Evolutionary conservation across 35 echinoderm and acorn worm species (phyloP), one percentile per base, ranked within the genome.

Genomic region (Hemicentrotus pulcherrimus): DNA sequence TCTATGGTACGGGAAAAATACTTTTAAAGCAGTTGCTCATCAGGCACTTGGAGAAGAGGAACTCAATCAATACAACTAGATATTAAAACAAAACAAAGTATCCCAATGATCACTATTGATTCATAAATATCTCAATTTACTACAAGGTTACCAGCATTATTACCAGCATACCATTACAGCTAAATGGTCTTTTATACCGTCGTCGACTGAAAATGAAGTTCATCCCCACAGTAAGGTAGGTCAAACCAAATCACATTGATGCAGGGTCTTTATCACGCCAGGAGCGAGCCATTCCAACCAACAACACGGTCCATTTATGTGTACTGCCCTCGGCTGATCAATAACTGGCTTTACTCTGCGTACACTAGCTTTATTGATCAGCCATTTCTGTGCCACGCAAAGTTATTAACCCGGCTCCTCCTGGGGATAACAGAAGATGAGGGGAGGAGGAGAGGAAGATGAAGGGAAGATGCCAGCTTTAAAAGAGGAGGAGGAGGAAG

Each of bases 291-390:
- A 78, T 15, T 59, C 65, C 5, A 28, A 7, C 6, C 28, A 7
- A n/a, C 19, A 78, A 78, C 65, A 78, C 19, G 65, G 22, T 78
- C 65, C 2, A n/a, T 78, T 78, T 78, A 78, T 78, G 28, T 90
- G 88, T 90, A 90, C 32, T 90, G 88, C 88, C 88, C 88, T 45
- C 32, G 33, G 33, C 31, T 22, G 88, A 90, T 90, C 88, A 35
- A 90, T 90, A 90, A 11, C 24, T 33, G 88, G 32, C 88, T 90
- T 90, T 90, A 46, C 88, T 47, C 32, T 45, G 46, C 88, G 19
- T 47, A 90, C 88, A 90, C 88, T 45, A 33, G 88, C 30, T 47
- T 33, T 90, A 90, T 90, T 90, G 88, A 90, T 90, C 88, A 90
- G 33, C 88, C 46, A 32, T 47, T 33, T 15, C 88, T 47, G 88